A percentile compares a stretch with the other conserved stretches of the same genome.
These are phyloP conservation scores for Gobius niger DNA, from an alignment of 2,113 vertebrate species.

Conservation along the genomic window DNA sequence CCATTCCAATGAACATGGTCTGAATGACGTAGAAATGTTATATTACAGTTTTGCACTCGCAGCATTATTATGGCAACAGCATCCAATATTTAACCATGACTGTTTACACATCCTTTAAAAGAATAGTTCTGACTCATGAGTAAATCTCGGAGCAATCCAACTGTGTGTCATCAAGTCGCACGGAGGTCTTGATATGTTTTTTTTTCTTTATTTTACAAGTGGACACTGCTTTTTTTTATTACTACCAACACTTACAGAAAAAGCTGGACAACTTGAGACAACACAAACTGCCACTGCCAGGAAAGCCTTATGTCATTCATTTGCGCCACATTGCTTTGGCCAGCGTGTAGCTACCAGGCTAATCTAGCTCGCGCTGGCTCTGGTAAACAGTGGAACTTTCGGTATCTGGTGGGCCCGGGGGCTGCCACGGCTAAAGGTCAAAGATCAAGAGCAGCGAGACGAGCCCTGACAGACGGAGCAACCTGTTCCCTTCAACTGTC, in stretches of 20 bases:
- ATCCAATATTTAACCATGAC: neutral
- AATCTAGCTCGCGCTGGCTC: neutral
- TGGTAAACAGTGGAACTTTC: constrained; percentile 21
- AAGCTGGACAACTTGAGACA: neutral
- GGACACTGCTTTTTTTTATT: neutral
- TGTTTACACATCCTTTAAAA: neutral
- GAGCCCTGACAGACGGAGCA: constrained; percentile 64
- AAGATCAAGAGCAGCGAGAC: constrained; percentile 68
- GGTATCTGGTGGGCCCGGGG: constrained; percentile 37
- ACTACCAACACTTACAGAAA: neutral
- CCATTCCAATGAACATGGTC: too few species aligned
- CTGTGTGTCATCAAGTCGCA: neutral
- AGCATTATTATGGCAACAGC: too few species aligned
- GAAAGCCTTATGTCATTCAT: neutral
- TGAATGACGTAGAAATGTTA: too few species aligned
- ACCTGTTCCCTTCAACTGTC: constrained; percentile 62
- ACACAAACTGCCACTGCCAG: constrained; percentile 1
- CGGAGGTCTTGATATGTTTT: neutral
- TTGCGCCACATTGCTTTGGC: neutral
- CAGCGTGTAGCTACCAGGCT: constrained; percentile 1
- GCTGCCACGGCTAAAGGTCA: constrained; percentile 67
- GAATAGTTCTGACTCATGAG: neutral
- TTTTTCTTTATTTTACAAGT: neutral
- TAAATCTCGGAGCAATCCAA: neutral
- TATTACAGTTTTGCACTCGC: too few species aligned